Evolutionary conservation across 2,888 invertebrate genomes (phyloP), one percentile per base, ranked within the genome.

Genomic region (Hanleya hanleyi): DNA sequence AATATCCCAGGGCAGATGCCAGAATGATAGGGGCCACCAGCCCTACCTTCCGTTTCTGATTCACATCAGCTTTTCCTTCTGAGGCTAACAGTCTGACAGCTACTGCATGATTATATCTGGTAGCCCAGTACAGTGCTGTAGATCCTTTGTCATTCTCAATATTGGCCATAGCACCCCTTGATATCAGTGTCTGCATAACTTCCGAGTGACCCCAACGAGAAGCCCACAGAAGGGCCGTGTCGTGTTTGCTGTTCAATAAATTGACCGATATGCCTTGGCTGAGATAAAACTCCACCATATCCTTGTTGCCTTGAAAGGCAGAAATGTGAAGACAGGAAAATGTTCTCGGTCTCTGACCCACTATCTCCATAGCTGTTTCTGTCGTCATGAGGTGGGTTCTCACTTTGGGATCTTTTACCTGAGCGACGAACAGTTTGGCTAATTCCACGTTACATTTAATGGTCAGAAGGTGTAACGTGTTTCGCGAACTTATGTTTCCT

Each of bases 141-240:
- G 89, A 89, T 1, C 87, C 86, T 74, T 89, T 89, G 73, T 89
- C 88, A 71, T 89, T 89, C 69, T 83, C 82, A 7, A 82, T 69
- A 66, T 84, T 79, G 0, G 85, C 75, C 61, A 84, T 72, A 9
- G 89, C 88, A 0, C 81, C 75, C 7, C 74, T 29, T 15, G 77
- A 74, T 6, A 86, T 70, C 0, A 87, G 76, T n/a, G 76, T 67
- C n/a, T 74, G 69, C 4, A 84, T 84, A 0, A 80, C 77, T 15
- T 80, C 77, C 5, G 79, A 69, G 67, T 86, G 86, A 37, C 86
- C 86, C 80, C 84, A 84, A 50, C 88, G 76, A 15, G 87, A 81
- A n/a, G 89, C 89, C 88, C 89, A 89, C 50, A 89, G 74, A n/a
- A 89, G 73, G 0, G 89, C 82, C 0, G 89, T 88, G 77, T 90